Conservation (phyloP, 2,113 vertebrate genomes). For the Glaucomys volans region DNA sequence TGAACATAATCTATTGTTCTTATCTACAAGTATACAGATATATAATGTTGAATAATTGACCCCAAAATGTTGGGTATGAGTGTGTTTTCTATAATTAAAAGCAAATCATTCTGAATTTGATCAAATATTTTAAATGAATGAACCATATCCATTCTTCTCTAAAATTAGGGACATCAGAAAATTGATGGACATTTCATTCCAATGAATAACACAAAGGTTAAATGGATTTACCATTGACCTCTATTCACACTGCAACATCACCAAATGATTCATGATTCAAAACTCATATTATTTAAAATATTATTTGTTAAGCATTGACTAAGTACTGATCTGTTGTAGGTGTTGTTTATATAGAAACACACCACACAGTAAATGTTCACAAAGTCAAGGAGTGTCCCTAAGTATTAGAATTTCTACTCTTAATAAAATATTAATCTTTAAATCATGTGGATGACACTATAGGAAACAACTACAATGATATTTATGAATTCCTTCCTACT, state of each 20-base stretch:
- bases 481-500: background rate
- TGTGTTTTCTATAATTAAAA: background rate
- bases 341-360: background rate
- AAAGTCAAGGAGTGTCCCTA: background rate
- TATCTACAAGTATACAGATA: background rate
- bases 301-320: background rate
- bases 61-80: background rate
- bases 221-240: background rate
- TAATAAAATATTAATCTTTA: background rate
- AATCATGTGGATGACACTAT: background rate
- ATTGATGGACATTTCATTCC: background rate
- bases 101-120: background rate
- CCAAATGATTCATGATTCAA: background rate
- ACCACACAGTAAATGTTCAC: background rate
- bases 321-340: background rate
- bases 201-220: background rate
- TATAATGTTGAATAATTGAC: too few species aligned
- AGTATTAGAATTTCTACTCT: background rate
- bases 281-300: background rate
- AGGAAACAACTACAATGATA: background rate
- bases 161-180: background rate
- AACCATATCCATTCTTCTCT: background rate
- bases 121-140: background rate
- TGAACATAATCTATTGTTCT: background rate
- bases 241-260: background rate